Evolutionary conservation across 2,113 vertebrate species (phyloP).

Genomic region (Chrysemys picta): DNA sequence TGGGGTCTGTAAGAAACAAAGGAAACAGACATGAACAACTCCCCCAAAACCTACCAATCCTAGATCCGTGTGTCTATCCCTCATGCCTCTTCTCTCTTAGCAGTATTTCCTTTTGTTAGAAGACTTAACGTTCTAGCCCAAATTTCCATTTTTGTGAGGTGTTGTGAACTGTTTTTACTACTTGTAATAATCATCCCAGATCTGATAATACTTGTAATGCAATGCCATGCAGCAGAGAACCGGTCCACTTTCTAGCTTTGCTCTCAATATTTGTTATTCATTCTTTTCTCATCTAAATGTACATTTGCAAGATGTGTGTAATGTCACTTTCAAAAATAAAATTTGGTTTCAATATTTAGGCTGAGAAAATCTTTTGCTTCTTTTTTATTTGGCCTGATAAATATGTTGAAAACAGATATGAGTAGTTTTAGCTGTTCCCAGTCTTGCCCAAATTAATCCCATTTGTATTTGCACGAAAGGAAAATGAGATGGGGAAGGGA

Average conservation of each 20-base stretch:
- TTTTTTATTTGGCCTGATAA: slow-evolving; percentile 7
- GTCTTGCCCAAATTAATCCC: neutral
- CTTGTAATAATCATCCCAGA: slow-evolving; percentile 64
- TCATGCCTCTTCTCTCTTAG: slow-evolving; percentile 49
- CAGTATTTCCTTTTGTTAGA: slow-evolving; percentile 74
- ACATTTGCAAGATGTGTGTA: slow-evolving; percentile 90
- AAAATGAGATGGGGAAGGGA: neutral
- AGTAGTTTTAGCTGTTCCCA: neutral
- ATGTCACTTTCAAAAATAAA: slow-evolving; percentile 90
- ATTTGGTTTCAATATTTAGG: slow-evolving; percentile 83
- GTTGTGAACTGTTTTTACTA: slow-evolving; percentile 79
- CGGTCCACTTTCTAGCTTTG: slow-evolving; percentile 81
- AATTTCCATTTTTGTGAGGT: slow-evolving; percentile 71
- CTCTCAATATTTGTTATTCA: slow-evolving; percentile 81
- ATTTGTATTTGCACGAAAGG: neutral
- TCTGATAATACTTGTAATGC: slow-evolving; percentile 71
- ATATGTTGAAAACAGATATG: neutral
- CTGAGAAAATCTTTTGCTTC: slow-evolving; percentile 41
- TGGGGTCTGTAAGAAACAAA: slow-evolving; percentile 22
- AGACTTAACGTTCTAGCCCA: slow-evolving; percentile 74
- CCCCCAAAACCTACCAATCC: slow-evolving; percentile 29
- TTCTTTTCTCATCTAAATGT: slow-evolving; percentile 85
- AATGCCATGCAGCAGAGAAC: slow-evolving; percentile 75
- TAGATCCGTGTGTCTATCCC: slow-evolving; percentile 32
- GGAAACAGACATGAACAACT: slow-evolving; percentile 23